Base-by-base conservation (phyloP, 2,888 invertebrate species). In the Xylota sylvarum region DNA sequence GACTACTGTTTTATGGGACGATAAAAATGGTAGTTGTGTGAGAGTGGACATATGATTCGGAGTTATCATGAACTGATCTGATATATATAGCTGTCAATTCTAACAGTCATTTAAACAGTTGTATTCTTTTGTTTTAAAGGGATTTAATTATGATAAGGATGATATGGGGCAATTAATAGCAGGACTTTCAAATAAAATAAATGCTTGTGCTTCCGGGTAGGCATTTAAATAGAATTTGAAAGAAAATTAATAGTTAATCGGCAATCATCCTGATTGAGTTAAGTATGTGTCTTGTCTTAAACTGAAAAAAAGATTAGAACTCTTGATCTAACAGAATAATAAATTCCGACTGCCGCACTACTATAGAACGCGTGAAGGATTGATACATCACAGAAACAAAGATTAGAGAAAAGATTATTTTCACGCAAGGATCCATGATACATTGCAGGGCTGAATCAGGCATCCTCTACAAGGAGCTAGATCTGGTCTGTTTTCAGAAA, bases 1-100 rank as follows among this genome's bases (percentile, higher is more conserved):
- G 50, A 58, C 58, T 80, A 72, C 79, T 65, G 72, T 73, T 73
- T 80, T 65, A 70, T 70, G 35, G 50, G 19, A 4, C 32, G 78
- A 78, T 70, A 62, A 58, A 56, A 14, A 32, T n/a, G 43, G 17
- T 43, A 43, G 37, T 19, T 40, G 6, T 7, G 40, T 23, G 14
- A n/a, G 69, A 30, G 12, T 17, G 35, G n/a, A 76, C 14, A 43
- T 32, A 50, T 14, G n/a, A 43, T 10, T 46, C 7, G 19, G n/a
- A 64, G n/a, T 32, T 56, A 74, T 74, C 74, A 17, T 30, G 5
- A 50, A 55, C 6, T 43, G 46, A 58, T 76, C 67, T 76, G 67
- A 76, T 58, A 67, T 67, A 67, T 67, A 76, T 56, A 48, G 76
- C 58, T 67, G 56, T 58, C 58, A 46, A 17, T 12, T 32, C 17